These are phyloP conservation scores for Phalacrocorax carbo DNA, from an alignment of 2,113 vertebrate species.

Conservation along the genomic window DNA sequence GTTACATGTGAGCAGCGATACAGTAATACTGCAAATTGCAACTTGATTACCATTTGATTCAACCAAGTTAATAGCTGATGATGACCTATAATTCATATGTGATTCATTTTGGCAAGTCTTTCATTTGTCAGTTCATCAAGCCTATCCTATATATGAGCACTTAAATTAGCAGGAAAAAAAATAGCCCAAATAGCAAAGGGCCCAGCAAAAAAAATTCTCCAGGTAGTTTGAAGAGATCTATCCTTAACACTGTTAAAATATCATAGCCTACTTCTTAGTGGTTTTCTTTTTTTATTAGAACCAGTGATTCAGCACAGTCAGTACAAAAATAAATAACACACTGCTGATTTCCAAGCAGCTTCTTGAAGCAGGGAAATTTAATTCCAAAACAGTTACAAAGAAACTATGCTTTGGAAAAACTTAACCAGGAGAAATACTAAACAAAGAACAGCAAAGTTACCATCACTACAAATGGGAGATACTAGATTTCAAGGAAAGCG, in stretches of 20 bases:
- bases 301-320: background rate
- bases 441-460: slow-evolving; percentile 26
- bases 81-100: slow-evolving; percentile 9
- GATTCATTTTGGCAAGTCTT: slow-evolving; percentile 24
- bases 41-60: slow-evolving; percentile 47
- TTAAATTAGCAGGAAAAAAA: background rate
- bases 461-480: background rate
- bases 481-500: background rate
- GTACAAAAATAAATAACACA: background rate
- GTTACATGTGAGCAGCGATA: background rate
- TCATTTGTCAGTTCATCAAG: background rate
- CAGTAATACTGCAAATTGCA: background rate
- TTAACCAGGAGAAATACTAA: background rate
- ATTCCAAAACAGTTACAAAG: slow-evolving; percentile 18
- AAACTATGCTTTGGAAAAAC: slow-evolving; percentile 4
- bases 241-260: background rate
- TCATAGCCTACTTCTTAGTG: background rate
- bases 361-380: background rate
- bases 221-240: background rate
- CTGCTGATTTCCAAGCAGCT: background rate
- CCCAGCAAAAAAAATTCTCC: background rate
- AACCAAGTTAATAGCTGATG: slow-evolving; percentile 21
- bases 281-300: background rate
- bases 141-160: background rate
- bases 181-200: background rate